Percentiles rank a stretch among this genome's conserved stretches.
phyloP scores from a whole-genome alignment of 1,140 invertebrate species.

The Drosophila lini region DNA sequence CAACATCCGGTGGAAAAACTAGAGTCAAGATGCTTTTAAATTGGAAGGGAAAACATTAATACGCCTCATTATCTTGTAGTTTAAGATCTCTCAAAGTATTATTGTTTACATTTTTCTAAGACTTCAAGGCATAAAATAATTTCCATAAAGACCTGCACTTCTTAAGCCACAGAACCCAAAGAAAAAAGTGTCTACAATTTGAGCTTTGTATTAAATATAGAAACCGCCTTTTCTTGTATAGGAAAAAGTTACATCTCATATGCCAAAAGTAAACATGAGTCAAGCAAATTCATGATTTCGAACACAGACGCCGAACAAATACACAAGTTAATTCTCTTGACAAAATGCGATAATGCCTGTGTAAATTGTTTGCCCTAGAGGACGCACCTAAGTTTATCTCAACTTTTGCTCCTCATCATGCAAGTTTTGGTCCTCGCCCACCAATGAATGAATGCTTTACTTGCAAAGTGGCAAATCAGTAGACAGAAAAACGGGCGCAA shows the following conservation, averaged over 20 bases:
- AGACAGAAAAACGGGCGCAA: conserved; percentile 5
- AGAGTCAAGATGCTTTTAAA: not conserved
- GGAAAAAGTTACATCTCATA: not conserved
- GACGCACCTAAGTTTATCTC: conserved; percentile 51
- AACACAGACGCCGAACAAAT: conserved; percentile 15
- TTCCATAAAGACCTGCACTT: not conserved
- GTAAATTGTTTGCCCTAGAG: conserved; percentile 47
- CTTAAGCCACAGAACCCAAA: not conserved
- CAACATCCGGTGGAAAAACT: conserved; percentile 43
- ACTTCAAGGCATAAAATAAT: not conserved
- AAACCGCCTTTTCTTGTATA: not conserved
- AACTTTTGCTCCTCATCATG: conserved; percentile 40
- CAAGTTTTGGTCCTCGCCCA: conserved; percentile 29
- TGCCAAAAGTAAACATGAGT: not conserved
- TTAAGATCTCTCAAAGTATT: not conserved
- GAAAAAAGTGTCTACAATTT: not conserved
- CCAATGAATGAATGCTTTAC: conserved; percentile 21
- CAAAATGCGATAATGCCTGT: conserved; percentile 58
- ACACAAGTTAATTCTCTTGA: conserved; percentile 42
- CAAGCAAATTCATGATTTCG: conserved; percentile 14
- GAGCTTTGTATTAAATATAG: not conserved
- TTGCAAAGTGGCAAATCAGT: conserved; percentile 23
- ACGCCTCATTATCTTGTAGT: not conserved
- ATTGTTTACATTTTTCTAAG: not conserved
- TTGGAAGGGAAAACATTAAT: not conserved